Evolutionary conservation across 1,140 invertebrate species (phyloP).

Genomic region (Euglossa dilemma): DNA sequence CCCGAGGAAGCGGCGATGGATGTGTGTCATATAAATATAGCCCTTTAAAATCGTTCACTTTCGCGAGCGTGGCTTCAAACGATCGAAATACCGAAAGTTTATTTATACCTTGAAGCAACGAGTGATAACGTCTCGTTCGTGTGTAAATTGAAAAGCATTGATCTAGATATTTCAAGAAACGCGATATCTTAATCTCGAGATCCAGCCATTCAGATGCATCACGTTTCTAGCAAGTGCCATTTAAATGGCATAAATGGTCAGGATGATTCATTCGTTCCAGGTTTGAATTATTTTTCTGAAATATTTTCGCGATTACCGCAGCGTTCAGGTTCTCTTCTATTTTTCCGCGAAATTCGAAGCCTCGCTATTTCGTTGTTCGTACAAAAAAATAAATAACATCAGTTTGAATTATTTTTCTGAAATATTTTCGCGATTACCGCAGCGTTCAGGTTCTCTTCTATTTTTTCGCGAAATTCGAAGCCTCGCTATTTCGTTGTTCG

Average conservation of each 20-base stretch:
- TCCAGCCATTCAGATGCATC: neutral
- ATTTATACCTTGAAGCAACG: too few species aligned
- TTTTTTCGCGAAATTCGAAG: too few species aligned
- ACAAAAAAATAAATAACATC: too few species aligned
- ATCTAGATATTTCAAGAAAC: neutral
- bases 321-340: neutral
- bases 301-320: neutral
- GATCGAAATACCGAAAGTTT: neutral
- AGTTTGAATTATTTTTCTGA: neutral
- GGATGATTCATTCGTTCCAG: neutral
- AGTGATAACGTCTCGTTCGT: neutral
- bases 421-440: neutral
- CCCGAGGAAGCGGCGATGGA: neutral
- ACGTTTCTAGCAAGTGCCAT: neutral
- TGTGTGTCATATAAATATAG: neutral
- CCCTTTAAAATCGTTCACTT: too few species aligned
- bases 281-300: neutral
- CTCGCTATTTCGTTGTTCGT: too few species aligned
- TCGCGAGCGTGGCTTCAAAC: too few species aligned
- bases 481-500: too few species aligned
- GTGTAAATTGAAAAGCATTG: neutral
- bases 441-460: neutral
- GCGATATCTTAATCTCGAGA: neutral
- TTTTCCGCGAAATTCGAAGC: too few species aligned
- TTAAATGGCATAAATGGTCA: neutral